These are phyloP conservation scores for Druceiella hillmani DNA, from an alignment of 2,888 invertebrate genomes.

Conservation along the genomic window DNA sequence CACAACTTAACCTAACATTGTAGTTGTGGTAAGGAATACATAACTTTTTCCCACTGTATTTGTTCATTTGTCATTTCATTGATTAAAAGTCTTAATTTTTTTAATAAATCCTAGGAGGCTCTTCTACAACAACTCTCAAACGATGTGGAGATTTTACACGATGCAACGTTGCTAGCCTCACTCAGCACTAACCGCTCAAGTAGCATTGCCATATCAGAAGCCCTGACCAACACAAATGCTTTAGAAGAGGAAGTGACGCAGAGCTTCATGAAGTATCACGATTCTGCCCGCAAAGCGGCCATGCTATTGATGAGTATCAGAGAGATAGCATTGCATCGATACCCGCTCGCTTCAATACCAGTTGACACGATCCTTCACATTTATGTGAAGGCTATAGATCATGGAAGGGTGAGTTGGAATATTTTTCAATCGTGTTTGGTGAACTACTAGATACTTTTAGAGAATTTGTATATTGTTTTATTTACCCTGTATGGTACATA, in stretches of 20 bases:
- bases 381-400: slow-evolving; percentile 40
- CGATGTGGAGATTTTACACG: slow-evolving; percentile 41
- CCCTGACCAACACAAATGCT: slow-evolving; percentile 41
- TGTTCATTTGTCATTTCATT: slow-evolving; percentile 8
- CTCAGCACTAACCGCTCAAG: slow-evolving; percentile 49
- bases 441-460: slow-evolving; percentile 3
- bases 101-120: slow-evolving; percentile 32
- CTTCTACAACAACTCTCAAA: slow-evolving; percentile 39
- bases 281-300: slow-evolving; percentile 30
- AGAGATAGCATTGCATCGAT: slow-evolving; percentile 31
- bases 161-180: slow-evolving; percentile 43
- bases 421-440: slow-evolving; percentile 22
- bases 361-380: slow-evolving; percentile 42
- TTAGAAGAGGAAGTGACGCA: slow-evolving; percentile 33
- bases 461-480: too few species aligned
- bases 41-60: too few species aligned
- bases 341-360: slow-evolving; percentile 45
- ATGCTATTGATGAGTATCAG: slow-evolving; percentile 39
- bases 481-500: too few species aligned
- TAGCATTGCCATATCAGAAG: slow-evolving; percentile 40
- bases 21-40: slow-evolving; percentile 1
- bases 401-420: slow-evolving; percentile 24
- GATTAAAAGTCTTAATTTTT: slow-evolving; percentile 3
- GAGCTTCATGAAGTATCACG: slow-evolving; percentile 31
- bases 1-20: too few species aligned